Evolutionary conservation across 2,113 vertebrate species (phyloP), one percentile per base, ranked within the genome.

Genomic region (Ammodytes dubius): DNA sequence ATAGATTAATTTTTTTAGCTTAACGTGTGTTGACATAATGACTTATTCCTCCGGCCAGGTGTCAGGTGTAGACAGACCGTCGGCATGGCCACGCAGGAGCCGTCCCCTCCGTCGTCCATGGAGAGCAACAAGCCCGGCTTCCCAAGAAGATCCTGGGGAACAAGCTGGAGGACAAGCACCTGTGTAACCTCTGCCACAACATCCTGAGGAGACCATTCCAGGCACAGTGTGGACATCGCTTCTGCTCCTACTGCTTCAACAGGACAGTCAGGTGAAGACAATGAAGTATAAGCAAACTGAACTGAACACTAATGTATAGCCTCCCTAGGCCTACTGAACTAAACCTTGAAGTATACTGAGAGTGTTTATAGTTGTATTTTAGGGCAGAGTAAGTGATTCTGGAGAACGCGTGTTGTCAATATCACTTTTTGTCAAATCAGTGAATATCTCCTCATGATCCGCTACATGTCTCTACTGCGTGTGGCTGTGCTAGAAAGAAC

Each of bases 221-320:
- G 81, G 98, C 98, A 0, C 97, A 99, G 94, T 99, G 98, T 0
- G 98, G 98, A 42, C 98, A 99, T 80, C 97, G 98, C 63, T 99
- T 98, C 95, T 99, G 98, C 67, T 97, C 96, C 40, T 96, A 91
- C 80, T 99, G 98, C 76, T 95, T 99, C 80, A 96, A 94, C 89
- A 89, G 92, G 87, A 91, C 92, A 6, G 93, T 94, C n/a, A 94
- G 92, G 94, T 94, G 75, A 86, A 68, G 1, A 27, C 27, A 27
- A 27, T 27, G 27, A 27, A 27, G 27, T 27, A 27, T 27, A 27
- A 27, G 27, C 27, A 27, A 27, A 27, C 27, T 27, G 27, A 27
- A 27, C 27, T 27, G 27, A 27, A 27, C 27, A 27, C 27, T 27
- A 27, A 27, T 27, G 27, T 27, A 27, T 27, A 27, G 27, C 27